Percentiles rank a stretch among this genome's conserved stretches.
Conservation (phyloP, 2,888 invertebrate genomes). For the Ferrisia virgata region DNA sequence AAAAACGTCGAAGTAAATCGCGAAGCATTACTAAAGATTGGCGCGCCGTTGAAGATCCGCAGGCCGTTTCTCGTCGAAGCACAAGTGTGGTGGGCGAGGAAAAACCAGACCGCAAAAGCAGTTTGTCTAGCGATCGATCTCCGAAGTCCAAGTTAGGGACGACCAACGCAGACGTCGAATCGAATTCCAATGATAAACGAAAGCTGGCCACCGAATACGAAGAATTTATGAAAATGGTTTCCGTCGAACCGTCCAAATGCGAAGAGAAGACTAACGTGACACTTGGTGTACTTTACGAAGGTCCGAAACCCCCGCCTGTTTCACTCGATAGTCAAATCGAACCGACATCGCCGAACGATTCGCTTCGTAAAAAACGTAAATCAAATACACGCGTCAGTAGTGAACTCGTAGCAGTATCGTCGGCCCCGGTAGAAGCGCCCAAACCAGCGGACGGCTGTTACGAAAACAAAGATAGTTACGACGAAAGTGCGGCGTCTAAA, state of each 20-base stretch:
- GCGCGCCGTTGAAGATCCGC: neutral
- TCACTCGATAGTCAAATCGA: neutral
- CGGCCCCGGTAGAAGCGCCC: no score
- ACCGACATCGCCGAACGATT: neutral
- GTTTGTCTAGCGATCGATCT: neutral
- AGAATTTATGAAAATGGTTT: conserved; percentile 48
- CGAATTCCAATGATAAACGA: neutral
- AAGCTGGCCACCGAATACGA: conserved; percentile 47
- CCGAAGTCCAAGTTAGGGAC: neutral
- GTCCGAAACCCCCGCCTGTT: neutral
- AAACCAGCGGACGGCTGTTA: neutral
- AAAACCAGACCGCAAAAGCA: neutral
- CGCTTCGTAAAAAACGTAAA: neutral
- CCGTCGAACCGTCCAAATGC: neutral
- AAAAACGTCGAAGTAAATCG: neutral
- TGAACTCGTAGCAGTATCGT: neutral
- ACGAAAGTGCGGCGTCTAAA: no score
- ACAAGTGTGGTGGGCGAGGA: neutral
- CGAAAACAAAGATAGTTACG: no score
- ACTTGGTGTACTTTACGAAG: neutral
- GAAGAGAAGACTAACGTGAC: neutral
- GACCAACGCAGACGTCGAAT: neutral
- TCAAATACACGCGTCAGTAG: neutral
- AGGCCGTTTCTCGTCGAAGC: neutral
- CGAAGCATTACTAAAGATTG: neutral